Percentiles rank a stretch among this genome's conserved stretches.
Conservation (phyloP, 37 sponge, comb jelly and placozoan species). For the Spongia lamella region DNA sequence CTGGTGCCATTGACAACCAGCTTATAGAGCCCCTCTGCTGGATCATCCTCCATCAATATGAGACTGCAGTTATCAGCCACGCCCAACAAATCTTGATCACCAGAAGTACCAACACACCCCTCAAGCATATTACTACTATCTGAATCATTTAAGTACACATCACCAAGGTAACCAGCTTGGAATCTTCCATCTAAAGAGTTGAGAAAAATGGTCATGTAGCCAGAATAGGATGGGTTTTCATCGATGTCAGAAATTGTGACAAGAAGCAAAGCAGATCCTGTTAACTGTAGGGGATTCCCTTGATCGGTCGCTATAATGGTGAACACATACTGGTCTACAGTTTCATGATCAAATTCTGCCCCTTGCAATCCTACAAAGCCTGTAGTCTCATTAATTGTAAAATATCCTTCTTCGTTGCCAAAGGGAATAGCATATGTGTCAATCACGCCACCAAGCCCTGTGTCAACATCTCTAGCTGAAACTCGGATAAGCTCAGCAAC, state of each 20-base stretch:
- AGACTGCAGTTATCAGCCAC: slow-evolving; percentile 16
- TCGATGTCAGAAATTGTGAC: slow-evolving; percentile 51
- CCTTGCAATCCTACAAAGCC: slow-evolving; percentile 18
- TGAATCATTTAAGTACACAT: slow-evolving; percentile 49
- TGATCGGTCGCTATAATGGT: slow-evolving; percentile 46
- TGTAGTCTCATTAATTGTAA: slow-evolving; percentile 18
- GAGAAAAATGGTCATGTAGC: slow-evolving; percentile 31
- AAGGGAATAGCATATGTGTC: slow-evolving; percentile 19
- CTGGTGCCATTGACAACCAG: slow-evolving; percentile 22
- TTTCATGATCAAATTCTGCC: slow-evolving; percentile 32
- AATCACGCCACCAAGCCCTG: slow-evolving; percentile 35
- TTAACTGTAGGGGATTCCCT: slow-evolving; percentile 10
- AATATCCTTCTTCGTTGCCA: slow-evolving; percentile 16
- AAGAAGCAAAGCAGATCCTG: slow-evolving; percentile 33
- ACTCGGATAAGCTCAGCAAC: slow-evolving; percentile 8
- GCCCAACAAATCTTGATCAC: neutral
- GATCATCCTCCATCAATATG: neutral
- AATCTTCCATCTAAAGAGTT: slow-evolving; percentile 6
- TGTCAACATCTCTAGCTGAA: slow-evolving; percentile 52
- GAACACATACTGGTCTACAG: slow-evolving; percentile 8
- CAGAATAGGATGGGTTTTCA: slow-evolving; percentile 51
- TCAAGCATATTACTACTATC: slow-evolving; percentile 30
- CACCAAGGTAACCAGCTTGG: slow-evolving; percentile 11
- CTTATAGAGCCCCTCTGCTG: slow-evolving; percentile 21
- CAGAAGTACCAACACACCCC: slow-evolving; percentile 25